phyloP scores from a whole-genome alignment of 2,888 invertebrate species.

The Mimumesa dahlbomi region DNA sequence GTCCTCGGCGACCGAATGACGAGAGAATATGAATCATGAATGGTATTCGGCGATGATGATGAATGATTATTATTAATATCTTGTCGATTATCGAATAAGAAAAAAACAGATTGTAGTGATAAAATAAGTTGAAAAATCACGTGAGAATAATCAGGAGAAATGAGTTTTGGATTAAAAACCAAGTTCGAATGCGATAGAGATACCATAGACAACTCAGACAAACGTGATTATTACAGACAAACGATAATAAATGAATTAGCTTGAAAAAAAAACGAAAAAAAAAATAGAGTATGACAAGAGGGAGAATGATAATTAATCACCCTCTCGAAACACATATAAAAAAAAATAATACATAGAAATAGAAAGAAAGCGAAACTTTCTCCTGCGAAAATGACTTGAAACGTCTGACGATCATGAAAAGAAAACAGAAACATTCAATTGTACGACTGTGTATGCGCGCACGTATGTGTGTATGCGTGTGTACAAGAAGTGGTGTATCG shows the following conservation, averaged over 20 bases:
- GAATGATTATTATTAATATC: constrained; percentile 45
- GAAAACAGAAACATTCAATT: constrained; percentile 18
- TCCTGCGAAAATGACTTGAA: constrained; percentile 28
- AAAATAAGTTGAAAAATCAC: constrained; percentile 68
- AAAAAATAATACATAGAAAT: not conserved
- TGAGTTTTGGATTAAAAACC: constrained; percentile 61
- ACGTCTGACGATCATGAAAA: constrained; percentile 27
- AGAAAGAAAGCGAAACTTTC: constrained; percentile 21
- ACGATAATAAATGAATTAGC: no score
- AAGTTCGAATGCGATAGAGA: constrained; percentile 42
- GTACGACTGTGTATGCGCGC: no score
- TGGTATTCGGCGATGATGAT: no score
- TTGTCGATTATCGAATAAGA: constrained; percentile 63
- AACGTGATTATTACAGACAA: no score
- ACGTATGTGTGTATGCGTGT: constrained; percentile 15
- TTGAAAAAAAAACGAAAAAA: no score
- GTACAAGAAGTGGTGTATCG: constrained; percentile 6
- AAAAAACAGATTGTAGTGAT: constrained; percentile 70
- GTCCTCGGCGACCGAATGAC: constrained; percentile 50
- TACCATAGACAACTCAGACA: no score
- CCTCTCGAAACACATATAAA: not conserved
- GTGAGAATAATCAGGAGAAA: constrained; percentile 55
- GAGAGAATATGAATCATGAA: constrained; percentile 52
- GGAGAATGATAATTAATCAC: constrained; percentile 36
- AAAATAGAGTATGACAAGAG: constrained; percentile 29